Base-by-base conservation (phyloP, 1,140 invertebrate genomes). In the Drosophila nigrodunni region DNA sequence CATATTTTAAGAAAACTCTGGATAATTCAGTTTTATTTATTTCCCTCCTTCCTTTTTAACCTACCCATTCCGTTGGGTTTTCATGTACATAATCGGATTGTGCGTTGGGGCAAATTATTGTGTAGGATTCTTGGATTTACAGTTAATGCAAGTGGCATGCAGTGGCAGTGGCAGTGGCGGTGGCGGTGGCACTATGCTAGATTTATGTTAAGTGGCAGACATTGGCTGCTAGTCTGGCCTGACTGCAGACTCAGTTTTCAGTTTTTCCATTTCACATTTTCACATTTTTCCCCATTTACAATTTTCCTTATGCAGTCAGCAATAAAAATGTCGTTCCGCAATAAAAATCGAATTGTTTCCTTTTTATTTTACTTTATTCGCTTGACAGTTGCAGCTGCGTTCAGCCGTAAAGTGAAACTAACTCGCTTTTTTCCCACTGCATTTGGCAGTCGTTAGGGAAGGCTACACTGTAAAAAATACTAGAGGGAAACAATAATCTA, bases 121-220 rank as follows among this genome's bases (percentile, higher is more conserved):
- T 74, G 61, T 54, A 44, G 78, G 69, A 78, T 74, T 78, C 50
- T 44, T 62, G 35, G 58, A 18, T 71, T 64, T 55, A 43, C 43
- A 74, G 65, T 74, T 74, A 74, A 74, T 74, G 66, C 71, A 54
- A 67, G 49, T 34, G 49, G 66, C 60, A 74, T 64, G 34, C 52
- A 55, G n/a, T 44, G 62, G 71, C 50, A 66, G 68, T 80, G 25
- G 71, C 50, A 61, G 68, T 80, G 25, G 34, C 35, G 39, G n/a
- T 44, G 62, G 71, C 50, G 61, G 68, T 80, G 25, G 71, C 50
- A 66, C 61, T 80, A 34, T 73, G 54, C 37, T 61, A 65, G 82
- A 86, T 86, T 86, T 85, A 85, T 86, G 78, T 78, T 78, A 80
- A 86, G 74, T 80, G 81, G 47, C 74, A 82, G 64, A 78, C 70